Evolutionary conservation across 2,888 invertebrate species (phyloP).

Genomic region (Scaptomyza reducta): DNA sequence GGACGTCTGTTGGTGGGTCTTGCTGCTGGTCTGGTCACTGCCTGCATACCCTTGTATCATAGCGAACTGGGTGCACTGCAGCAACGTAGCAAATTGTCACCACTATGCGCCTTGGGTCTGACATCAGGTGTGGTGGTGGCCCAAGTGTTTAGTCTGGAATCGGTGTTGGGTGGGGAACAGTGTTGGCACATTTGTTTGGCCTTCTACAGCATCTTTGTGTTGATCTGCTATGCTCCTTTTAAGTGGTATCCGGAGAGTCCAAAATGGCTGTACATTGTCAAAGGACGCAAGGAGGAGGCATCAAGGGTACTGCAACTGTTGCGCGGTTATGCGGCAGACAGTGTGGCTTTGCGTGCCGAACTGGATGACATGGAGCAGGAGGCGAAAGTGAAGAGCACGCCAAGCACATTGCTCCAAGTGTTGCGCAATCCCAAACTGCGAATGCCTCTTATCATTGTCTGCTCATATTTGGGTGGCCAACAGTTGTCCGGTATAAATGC

Average conservation of each 20-base stretch:
- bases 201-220: conserved; percentile 88
- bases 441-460: conserved; percentile 90
- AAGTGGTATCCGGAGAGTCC: conserved; percentile 94
- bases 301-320: conserved; percentile 87
- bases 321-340: conserved; percentile 85
- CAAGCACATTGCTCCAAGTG: conserved; percentile 87
- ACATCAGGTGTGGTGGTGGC: conserved; percentile 83
- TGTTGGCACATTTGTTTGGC: conserved; percentile 92
- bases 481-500: conserved; percentile 96
- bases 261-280: conserved; percentile 91
- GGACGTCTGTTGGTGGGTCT: conserved; percentile 92
- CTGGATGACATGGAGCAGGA: conserved; percentile 86
- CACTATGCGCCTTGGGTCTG: conserved; percentile 86
- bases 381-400: conserved; percentile 77
- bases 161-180: conserved; percentile 85
- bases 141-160: conserved; percentile 81
- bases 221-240: conserved; percentile 87
- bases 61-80: conserved; percentile 92
- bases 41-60: conserved; percentile 95
- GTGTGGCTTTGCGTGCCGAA: conserved; percentile 86
- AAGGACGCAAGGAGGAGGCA: conserved; percentile 87
- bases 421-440: conserved; percentile 86
- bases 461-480: conserved; percentile 90
- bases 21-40: conserved; percentile 92
- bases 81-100: conserved; percentile 92